phyloP scores from a whole-genome alignment of 2,113 vertebrate genomes.

The Gallinago media region DNA sequence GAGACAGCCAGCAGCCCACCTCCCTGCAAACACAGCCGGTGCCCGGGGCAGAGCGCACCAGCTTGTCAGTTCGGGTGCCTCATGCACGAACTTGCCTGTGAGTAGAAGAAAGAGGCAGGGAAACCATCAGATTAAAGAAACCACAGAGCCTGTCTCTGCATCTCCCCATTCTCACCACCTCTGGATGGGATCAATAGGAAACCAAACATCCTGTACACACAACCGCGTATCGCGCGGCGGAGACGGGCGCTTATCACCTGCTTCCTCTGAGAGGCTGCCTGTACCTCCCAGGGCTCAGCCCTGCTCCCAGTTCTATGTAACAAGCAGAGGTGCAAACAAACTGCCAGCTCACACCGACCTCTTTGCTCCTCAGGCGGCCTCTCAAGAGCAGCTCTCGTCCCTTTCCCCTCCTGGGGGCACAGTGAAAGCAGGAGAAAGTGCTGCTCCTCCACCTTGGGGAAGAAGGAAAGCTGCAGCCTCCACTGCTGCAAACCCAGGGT shows the following conservation, averaged over 20 bases:
- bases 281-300: background rate
- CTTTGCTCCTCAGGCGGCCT: fast-evolving
- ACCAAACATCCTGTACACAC: slow-evolving; percentile 30
- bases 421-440: background rate
- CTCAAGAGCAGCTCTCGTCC: background rate
- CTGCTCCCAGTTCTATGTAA: background rate
- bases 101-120: background rate
- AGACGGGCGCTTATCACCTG: background rate
- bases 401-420: background rate
- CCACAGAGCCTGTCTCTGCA: background rate
- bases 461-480: background rate
- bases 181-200: background rate
- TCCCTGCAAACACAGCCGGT: background rate
- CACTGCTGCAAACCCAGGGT: background rate
- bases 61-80: background rate
- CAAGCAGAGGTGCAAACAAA: background rate
- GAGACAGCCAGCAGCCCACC: background rate
- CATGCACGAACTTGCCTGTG: background rate
- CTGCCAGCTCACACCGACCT: background rate
- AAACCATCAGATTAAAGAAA: slow-evolving; percentile 8
- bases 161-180: background rate
- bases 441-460: background rate
- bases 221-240: fast-evolving
- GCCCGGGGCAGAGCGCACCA: fast-evolving
- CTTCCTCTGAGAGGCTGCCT: background rate